phyloP scores from a whole-genome alignment of 2,113 vertebrate species.

The Mastomys natalensis region DNA sequence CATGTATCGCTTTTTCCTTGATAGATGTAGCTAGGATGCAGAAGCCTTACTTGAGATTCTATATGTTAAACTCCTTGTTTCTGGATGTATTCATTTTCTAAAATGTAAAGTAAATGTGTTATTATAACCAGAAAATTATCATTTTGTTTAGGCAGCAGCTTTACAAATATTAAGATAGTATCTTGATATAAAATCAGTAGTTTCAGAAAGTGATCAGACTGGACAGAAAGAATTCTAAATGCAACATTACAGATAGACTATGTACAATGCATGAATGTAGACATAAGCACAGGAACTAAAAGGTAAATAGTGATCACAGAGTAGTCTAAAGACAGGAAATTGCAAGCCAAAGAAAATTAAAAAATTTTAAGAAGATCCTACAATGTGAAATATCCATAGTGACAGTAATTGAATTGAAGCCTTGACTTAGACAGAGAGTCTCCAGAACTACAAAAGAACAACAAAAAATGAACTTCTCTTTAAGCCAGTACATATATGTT shows the following conservation, averaged over 20 bases:
- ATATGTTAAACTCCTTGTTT: no score
- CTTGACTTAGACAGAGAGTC: background rate
- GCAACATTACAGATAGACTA: background rate
- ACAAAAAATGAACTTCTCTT: background rate
- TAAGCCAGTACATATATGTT: background rate
- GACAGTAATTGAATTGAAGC: background rate
- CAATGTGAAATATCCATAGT: background rate
- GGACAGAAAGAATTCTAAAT: background rate
- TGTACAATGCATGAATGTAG: background rate
- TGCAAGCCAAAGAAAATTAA: background rate
- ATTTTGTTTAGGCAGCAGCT: no score
- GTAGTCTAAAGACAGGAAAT: background rate
- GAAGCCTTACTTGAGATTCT: background rate
- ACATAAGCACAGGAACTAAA: background rate
- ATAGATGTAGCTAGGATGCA: fast-evolving
- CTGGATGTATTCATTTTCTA: background rate
- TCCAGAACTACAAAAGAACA: background rate
- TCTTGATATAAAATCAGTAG: background rate
- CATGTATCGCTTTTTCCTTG: background rate
- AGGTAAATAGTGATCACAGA: background rate
- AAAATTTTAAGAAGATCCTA: background rate
- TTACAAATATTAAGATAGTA: background rate
- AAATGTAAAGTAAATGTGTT: background rate
- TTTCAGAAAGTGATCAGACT: background rate
- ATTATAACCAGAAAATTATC: background rate